A percentile compares a stretch with the other conserved stretches of the same genome.
Evolutionary conservation across 2,797 vertebrate species (phyloP).

Genomic region (Etheostoma nigrum): DNA sequence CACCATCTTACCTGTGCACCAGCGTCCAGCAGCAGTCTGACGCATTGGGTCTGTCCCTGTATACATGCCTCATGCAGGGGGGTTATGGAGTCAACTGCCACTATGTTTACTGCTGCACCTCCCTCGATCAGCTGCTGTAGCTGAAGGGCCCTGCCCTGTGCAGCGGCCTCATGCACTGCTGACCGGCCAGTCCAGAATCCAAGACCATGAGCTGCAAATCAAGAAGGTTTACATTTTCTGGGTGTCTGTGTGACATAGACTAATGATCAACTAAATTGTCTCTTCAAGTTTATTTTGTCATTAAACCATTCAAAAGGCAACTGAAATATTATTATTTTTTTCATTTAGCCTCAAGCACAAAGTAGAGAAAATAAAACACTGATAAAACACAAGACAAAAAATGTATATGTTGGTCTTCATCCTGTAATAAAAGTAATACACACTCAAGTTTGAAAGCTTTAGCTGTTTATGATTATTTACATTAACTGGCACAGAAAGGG

Average conservation of each 20-base stretch:
- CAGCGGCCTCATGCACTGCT: conserved; percentile 92
- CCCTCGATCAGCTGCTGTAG: conserved; percentile 90
- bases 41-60: conserved; percentile 92
- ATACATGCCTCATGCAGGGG: conserved; percentile 94
- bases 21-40: conserved; percentile 89
- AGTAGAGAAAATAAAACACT: not conserved
- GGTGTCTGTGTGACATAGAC: not conserved
- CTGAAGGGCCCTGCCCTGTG: conserved; percentile 84
- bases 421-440: not conserved
- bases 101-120: conserved; percentile 92
- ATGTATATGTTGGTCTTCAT: not conserved
- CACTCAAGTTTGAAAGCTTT: not conserved
- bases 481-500: not conserved
- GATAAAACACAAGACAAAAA: not conserved
- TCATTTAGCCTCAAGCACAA: not conserved
- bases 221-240: not conserved
- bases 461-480: not conserved
- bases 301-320: not conserved
- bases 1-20: conserved; percentile 86
- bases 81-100: conserved; percentile 95
- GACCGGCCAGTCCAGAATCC: conserved; percentile 89
- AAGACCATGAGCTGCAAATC: conserved; percentile 79
- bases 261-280: not conserved
- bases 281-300: not conserved
- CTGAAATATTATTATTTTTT: not conserved